A percentile compares a stretch with the other conserved stretches of the same genome.
These are phyloP conservation scores for Artemia sinica DNA, from an alignment of 2,888 invertebrate genomes.

Conservation along the genomic window DNA sequence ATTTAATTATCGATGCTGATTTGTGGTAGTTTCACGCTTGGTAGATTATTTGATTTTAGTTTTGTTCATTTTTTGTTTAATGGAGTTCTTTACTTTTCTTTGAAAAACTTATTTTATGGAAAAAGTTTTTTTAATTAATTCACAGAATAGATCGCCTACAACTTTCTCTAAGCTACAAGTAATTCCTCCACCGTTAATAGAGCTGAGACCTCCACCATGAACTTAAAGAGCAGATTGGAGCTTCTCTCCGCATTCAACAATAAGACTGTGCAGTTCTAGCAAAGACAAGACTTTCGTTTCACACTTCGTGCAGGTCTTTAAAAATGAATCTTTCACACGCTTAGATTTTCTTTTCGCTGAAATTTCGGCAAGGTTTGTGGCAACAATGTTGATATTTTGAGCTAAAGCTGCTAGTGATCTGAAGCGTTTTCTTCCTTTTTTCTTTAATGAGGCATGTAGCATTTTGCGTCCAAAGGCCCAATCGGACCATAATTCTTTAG, in stretches of 20 bases:
- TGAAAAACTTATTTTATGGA: too few species aligned
- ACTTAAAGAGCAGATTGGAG: neutral
- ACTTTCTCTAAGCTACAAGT: too few species aligned
- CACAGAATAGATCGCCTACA: too few species aligned
- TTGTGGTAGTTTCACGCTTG: too few species aligned
- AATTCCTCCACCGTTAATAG: too few species aligned
- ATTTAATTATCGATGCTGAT: too few species aligned
- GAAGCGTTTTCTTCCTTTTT: neutral
- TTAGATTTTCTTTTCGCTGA: neutral
- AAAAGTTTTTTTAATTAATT: too few species aligned
- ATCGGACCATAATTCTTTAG: neutral
- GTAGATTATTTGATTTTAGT: too few species aligned
- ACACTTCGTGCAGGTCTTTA: neutral
- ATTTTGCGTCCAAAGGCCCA: slow-evolving; percentile 6
- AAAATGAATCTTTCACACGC: neutral
- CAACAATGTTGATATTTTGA: neutral
- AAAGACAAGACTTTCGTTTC: neutral
- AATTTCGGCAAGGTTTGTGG: neutral
- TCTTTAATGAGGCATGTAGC: neutral
- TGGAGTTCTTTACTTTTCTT: too few species aligned
- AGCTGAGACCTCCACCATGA: slow-evolving; percentile 7
- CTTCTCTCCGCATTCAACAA: neutral
- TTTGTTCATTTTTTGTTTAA: too few species aligned
- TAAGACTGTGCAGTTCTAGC: neutral
- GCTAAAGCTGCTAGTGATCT: neutral